phyloP scores from a whole-genome alignment of 1,140 invertebrate species.

The Dryas iulia region DNA sequence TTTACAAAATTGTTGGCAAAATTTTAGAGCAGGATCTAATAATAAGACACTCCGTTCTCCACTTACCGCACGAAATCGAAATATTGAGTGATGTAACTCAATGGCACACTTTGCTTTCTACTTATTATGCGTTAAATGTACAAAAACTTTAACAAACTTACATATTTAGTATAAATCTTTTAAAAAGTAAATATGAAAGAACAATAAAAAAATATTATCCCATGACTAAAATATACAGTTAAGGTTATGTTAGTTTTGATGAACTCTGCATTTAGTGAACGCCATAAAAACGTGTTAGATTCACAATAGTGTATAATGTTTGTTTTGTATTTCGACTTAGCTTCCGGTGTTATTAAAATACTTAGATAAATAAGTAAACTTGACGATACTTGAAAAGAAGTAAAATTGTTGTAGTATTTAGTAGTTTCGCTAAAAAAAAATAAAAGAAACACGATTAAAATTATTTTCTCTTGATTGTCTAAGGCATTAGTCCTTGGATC shows the following conservation, averaged over 20 bases:
- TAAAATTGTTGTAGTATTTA: too few species aligned
- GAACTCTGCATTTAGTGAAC: background rate
- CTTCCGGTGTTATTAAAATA: background rate
- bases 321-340: background rate
- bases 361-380: background rate
- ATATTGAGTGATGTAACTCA: too few species aligned
- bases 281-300: background rate
- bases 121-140: background rate
- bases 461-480: too few species aligned
- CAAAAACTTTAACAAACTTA: background rate
- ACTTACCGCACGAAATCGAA: too few species aligned
- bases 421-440: too few species aligned
- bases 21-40: too few species aligned
- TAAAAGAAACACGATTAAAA: too few species aligned
- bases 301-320: slow-evolving; percentile 1
- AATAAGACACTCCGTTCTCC: too few species aligned
- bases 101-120: too few species aligned
- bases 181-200: background rate
- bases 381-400: background rate
- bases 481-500: too few species aligned
- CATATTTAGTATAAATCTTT: background rate
- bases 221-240: background rate
- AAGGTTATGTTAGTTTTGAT: background rate
- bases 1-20: too few species aligned
- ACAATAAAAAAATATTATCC: background rate